phyloP scores from a whole-genome alignment of 1,140 invertebrate genomes.

The Lepidostoma basale region DNA sequence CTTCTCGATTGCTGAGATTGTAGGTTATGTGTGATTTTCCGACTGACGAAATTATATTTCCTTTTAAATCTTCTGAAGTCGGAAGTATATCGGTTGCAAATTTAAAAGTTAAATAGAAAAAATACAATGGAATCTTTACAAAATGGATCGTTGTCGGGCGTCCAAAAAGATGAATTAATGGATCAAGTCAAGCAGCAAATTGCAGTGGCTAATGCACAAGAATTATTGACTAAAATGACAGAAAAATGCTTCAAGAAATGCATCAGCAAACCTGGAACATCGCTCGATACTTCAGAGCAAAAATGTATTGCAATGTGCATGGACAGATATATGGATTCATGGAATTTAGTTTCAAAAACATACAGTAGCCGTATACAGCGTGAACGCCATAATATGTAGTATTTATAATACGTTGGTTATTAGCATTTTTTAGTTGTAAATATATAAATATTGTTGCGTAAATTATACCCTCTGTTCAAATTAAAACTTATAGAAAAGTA shows the following conservation, averaged over 20 bases:
- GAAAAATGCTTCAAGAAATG: conserved; percentile 98
- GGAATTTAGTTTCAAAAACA: conserved; percentile 86
- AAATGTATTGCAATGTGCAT: conserved; percentile 98
- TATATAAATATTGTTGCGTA: conserved; percentile 30
- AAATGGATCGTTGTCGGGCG: conserved; percentile 57
- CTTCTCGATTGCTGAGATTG: not conserved
- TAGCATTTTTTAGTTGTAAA: conserved; percentile 34
- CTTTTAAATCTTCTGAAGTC: too few species aligned
- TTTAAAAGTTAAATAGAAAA: too few species aligned
- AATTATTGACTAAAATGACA: conserved; percentile 93
- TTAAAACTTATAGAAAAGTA: too few species aligned
- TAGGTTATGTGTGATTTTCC: not conserved
- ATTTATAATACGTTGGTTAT: not conserved
- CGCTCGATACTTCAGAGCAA: conserved; percentile 90
- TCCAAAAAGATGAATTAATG: conserved; percentile 90
- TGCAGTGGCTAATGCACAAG: conserved; percentile 92
- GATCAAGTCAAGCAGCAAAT: conserved; percentile 96
- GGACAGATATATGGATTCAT: conserved; percentile 97
- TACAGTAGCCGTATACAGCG: conserved; percentile 82
- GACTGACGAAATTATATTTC: too few species aligned
- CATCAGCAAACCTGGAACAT: conserved; percentile 87
- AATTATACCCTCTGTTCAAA: conserved; percentile 8
- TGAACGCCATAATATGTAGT: conserved; percentile 66
- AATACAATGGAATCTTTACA: conserved; percentile 15
- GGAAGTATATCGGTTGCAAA: too few species aligned